phyloP scores from a whole-genome alignment of 2,888 invertebrate species.

The Sinopyrophorus schimmeli region DNA sequence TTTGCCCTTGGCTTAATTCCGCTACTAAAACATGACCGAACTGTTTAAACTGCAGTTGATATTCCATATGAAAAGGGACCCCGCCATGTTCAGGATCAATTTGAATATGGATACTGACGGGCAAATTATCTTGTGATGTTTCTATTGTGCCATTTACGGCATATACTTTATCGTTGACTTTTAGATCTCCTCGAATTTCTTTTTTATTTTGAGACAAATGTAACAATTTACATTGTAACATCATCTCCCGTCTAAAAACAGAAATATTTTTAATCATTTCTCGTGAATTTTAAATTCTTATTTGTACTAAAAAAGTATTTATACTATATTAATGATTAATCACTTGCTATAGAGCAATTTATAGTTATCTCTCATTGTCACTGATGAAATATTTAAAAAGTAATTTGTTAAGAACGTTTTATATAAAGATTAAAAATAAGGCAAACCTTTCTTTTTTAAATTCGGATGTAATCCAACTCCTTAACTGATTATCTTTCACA shows the following conservation, averaged over 20 bases:
- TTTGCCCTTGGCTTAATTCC: slow-evolving; percentile 51
- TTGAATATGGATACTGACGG: slow-evolving; percentile 53
- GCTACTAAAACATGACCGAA: slow-evolving; percentile 45
- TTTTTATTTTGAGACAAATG: slow-evolving; percentile 24
- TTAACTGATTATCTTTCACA: slow-evolving; percentile 43
- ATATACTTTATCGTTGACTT: slow-evolving; percentile 54
- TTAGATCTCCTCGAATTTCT: slow-evolving; percentile 53
- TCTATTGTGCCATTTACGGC: slow-evolving; percentile 54
- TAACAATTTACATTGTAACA: slow-evolving; percentile 47
- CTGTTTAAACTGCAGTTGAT: slow-evolving; percentile 48
- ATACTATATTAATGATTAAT: too few species aligned
- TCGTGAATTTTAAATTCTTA: too few species aligned
- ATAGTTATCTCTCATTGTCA: too few species aligned
- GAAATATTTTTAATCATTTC: too few species aligned
- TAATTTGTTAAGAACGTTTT: not conserved
- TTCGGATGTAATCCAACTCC: slow-evolving; percentile 41
- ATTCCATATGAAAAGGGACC: slow-evolving; percentile 46
- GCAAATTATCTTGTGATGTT: slow-evolving; percentile 50
- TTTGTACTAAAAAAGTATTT: too few species aligned
- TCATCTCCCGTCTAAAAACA: slow-evolving; percentile 47
- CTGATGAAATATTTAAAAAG: slow-evolving; percentile 7
- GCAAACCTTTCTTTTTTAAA: slow-evolving; percentile 47
- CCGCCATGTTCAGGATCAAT: slow-evolving; percentile 55
- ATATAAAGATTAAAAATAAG: too few species aligned
- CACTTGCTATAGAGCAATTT: too few species aligned